Conservation (phyloP, 2,113 vertebrate species). For the Festucalex cinctus region DNA sequence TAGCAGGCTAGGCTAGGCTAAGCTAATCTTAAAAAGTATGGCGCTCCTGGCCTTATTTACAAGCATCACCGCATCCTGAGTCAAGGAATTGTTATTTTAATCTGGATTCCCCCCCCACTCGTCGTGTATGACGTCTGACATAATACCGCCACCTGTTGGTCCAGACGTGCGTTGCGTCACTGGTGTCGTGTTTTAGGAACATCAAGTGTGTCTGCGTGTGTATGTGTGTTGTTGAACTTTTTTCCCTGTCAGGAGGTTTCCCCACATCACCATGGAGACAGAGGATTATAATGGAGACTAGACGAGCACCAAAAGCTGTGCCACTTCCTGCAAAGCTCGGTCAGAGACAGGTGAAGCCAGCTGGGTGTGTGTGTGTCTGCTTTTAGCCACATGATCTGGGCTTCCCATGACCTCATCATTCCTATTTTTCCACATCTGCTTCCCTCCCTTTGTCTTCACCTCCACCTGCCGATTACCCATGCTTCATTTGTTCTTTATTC, state of each 20-base stretch:
- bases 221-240: conserved; percentile 3
- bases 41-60: not conserved
- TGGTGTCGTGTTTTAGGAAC: not conserved
- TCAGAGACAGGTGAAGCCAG: not conserved
- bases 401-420: conserved; percentile 3
- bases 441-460: not conserved
- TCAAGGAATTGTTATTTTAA: not conserved
- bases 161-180: not conserved
- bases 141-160: conserved; percentile 3
- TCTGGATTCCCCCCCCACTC: not conserved
- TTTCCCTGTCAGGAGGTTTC: not conserved
- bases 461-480: conserved; percentile 1
- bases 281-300: not conserved
- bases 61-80: not conserved
- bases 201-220: not conserved
- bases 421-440: conserved; percentile 7
- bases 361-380: conserved; percentile 2
- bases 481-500: not conserved
- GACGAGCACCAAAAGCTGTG: not conserved
- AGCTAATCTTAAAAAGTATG: not conserved
- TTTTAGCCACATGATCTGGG: conserved; percentile 1
- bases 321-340: conserved; percentile 1
- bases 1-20: not conserved
- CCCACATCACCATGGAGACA: conserved; percentile 2
- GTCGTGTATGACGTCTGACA: not conserved